Base-by-base conservation (phyloP, 2,888 invertebrate genomes). In the Poecilobothrus nobilitatus region DNA sequence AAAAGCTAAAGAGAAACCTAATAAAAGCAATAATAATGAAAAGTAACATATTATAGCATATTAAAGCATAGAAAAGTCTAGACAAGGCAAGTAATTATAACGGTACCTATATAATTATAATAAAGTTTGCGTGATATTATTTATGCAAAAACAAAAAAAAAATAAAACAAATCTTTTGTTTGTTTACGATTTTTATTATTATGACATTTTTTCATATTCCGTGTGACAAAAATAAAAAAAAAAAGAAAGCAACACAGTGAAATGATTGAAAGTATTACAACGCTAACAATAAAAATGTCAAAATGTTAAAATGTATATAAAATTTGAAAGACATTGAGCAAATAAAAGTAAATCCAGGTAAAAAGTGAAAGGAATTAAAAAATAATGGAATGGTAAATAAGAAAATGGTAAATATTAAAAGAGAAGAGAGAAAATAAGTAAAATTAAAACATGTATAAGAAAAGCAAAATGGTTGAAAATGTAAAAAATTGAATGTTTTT, bases 11-110 rank as follows among this genome's bases (percentile, higher is more conserved):
- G 12, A 41, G 9, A 12, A 12, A 8, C 41, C 41, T 41, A 41
- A 12, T 12, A 2, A 41, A 12, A 41, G 41, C 12, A 12, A 12
- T n/a, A n/a, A 41, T 41, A 53, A 6, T 18, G 18, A 18, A 53
- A 53, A 1, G 15, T 6, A 12, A 15, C 18, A 53, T 18, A 2
- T 15, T 27, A 27, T 5, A 27, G 27, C 27, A 27, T 27, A 27
- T 27, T 27, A 53, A 6, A n/a, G n/a, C 15, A 18, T 53, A 15
- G 53, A 53, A 18, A 53, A 53, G 53, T 53, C 53, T 53, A 53
- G 53, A 53, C 53, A 53, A 53, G 53, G 53, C 18, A 53, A 18
- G 53, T 53, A 53, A 53, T 53, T 53, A 53, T 53, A 53, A 53
- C 53, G 53, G 53, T 18, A 53, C n/a, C n/a, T n/a, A n/a, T n/a